A percentile compares a stretch with the other conserved stretches of the same genome.
These are phyloP conservation scores for Ashinkailepas kermadecensis DNA, from an alignment of 2,888 invertebrate species.

Conservation along the genomic window DNA sequence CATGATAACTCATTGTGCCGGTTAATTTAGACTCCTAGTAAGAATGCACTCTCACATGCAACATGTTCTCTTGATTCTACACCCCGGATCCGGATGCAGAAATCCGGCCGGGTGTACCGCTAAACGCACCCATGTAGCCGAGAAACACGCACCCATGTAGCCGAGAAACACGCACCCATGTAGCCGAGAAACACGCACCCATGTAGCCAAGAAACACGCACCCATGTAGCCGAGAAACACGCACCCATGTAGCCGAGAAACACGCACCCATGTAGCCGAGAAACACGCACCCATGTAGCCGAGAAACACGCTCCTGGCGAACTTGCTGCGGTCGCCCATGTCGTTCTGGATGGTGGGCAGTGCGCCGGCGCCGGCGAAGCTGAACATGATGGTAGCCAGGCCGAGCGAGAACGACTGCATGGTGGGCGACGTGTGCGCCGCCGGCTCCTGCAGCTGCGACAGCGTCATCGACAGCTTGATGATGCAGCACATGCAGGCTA, in stretches of 20 bases:
- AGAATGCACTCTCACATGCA: too few relatives aligned
- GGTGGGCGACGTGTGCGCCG: background rate
- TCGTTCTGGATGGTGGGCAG: constrained; percentile 73
- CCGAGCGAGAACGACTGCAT: constrained; percentile 8
- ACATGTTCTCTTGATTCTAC: too few relatives aligned
- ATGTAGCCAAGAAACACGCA: constrained; percentile 39
- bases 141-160: background rate
- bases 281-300: constrained; percentile 52
- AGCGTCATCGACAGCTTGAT: background rate
- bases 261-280: background rate
- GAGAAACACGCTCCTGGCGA: constrained; percentile 53
- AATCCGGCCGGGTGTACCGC: too few relatives aligned
- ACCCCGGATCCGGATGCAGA: too few relatives aligned
- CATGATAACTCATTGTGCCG: too few relatives aligned
- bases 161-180: constrained; percentile 45
- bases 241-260: too few relatives aligned
- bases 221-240: constrained; percentile 53
- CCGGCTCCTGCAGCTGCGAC: background rate
- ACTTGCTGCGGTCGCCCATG: constrained; percentile 58
- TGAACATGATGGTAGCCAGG: constrained; percentile 59
- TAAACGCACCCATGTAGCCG: too few relatives aligned
- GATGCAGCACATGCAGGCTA: constrained; percentile 14
- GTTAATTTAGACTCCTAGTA: too few relatives aligned
- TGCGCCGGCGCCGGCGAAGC: constrained; percentile 63
- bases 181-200: constrained; percentile 53